Conservation (phyloP, 2,113 vertebrate genomes). For the Mormoops blainvillei region DNA sequence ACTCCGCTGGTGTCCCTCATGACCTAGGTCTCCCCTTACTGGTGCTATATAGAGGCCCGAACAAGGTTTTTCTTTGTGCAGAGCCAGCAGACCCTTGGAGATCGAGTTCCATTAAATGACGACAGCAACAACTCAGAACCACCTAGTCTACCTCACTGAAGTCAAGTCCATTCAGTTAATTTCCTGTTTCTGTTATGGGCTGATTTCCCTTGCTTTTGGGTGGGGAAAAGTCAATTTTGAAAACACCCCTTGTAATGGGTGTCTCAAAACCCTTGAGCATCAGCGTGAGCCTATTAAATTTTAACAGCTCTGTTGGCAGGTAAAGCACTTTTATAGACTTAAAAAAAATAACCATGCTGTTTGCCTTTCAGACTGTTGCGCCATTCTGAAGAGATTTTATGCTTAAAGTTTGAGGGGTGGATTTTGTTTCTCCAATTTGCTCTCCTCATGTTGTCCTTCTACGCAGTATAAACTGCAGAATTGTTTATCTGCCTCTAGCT, state of each 20-base stretch:
- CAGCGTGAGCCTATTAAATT: constrained; percentile 39
- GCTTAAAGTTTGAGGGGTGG: neutral
- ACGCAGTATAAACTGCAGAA: neutral
- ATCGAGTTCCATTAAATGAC: neutral
- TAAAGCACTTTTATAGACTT: constrained; percentile 32
- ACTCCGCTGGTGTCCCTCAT: neutral
- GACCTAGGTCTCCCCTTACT: neutral
- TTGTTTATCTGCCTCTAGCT: constrained; percentile 10
- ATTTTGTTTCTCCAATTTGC: neutral
- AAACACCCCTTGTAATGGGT: constrained; percentile 47
- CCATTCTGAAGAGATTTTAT: constrained; percentile 20
- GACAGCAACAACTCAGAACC: neutral
- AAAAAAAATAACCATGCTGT: constrained; percentile 5
- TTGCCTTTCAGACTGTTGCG: constrained; percentile 48
- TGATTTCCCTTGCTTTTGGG: constrained; percentile 20
- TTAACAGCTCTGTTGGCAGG: constrained; percentile 38
- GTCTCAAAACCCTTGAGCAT: constrained; percentile 46
- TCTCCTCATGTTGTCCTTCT: neutral
- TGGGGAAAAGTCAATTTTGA: constrained; percentile 38
- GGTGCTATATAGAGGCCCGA: neutral
- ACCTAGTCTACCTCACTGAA: neutral
- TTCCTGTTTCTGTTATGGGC: constrained; percentile 30
- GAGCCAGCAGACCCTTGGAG: neutral
- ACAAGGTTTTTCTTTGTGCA: constrained; percentile 11
- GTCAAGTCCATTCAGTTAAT: constrained; percentile 13